A percentile compares a stretch with the other conserved stretches of the same genome.
Conservation (phyloP, 1,140 invertebrate species). For the Laupala kohalensis region DNA sequence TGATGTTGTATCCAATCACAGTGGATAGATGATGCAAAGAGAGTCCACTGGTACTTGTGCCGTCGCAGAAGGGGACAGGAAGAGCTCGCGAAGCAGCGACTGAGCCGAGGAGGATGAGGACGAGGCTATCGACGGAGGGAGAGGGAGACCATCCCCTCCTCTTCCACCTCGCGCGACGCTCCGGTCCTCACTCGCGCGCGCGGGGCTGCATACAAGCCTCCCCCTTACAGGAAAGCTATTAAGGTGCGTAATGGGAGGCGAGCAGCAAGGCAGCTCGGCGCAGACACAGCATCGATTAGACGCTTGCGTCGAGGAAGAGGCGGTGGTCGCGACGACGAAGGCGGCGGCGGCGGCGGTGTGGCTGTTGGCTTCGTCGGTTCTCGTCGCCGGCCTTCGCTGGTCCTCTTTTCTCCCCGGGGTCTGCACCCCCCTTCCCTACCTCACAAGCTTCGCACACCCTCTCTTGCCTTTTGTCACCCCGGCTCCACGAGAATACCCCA, state of each 20-base stretch:
- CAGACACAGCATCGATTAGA: slow-evolving; percentile 36
- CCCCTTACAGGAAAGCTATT: slow-evolving; percentile 26
- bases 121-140: neutral
- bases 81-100: neutral
- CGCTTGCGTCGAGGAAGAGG: slow-evolving; percentile 21
- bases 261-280: slow-evolving; percentile 27
- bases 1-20: too few species aligned
- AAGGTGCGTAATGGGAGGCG: slow-evolving; percentile 33
- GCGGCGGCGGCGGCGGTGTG: slow-evolving; percentile 13
- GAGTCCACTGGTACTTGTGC: too few species aligned
- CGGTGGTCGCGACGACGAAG: slow-evolving; percentile 16
- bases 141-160: too few species aligned
- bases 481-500: neutral
- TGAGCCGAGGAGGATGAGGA: neutral
- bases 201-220: neutral
- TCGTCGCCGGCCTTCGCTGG: neutral
- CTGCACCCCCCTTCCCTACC: neutral
- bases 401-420: neutral
- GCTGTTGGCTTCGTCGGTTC: neutral
- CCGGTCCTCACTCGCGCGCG: too few species aligned
- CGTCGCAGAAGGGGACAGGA: too few species aligned
- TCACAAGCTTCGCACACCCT: neutral
- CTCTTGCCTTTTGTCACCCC: neutral
- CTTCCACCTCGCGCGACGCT: too few species aligned
- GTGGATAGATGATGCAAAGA: too few species aligned